Percentiles rank a stretch among this genome's conserved stretches.
Conservation (phyloP, 2,888 invertebrate genomes). For the Standfussiana lucernea region DNA sequence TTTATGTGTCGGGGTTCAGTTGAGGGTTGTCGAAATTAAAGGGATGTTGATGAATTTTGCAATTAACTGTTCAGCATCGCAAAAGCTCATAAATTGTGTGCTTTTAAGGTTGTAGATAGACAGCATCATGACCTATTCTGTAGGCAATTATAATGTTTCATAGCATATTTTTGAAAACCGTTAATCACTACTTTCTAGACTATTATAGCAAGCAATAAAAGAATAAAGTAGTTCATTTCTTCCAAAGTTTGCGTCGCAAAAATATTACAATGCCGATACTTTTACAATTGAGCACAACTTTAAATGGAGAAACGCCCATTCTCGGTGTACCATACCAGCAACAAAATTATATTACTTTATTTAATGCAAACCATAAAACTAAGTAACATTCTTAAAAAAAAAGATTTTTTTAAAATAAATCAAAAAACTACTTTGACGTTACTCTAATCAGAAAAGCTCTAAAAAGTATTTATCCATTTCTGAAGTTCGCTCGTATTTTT, state of each 20-base stretch:
- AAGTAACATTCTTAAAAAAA: slow-evolving; percentile 10
- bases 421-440: slow-evolving; percentile 44
- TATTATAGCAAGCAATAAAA: slow-evolving; percentile 22
- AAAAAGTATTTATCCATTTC: slow-evolving; percentile 56
- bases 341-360: slow-evolving; percentile 21
- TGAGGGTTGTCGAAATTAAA: neutral
- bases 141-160: neutral
- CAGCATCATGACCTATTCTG: neutral
- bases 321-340: slow-evolving; percentile 9
- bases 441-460: slow-evolving; percentile 49
- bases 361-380: slow-evolving; percentile 18
- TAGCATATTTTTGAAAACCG: neutral
- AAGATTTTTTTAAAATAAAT: slow-evolving; percentile 40
- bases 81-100: neutral
- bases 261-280: slow-evolving; percentile 56
- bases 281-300: slow-evolving; percentile 51
- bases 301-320: slow-evolving; percentile 33
- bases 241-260: slow-evolving; percentile 44
- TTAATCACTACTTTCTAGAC: slow-evolving; percentile 14
- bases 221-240: slow-evolving; percentile 35
- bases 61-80: neutral
- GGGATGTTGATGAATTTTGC: neutral
- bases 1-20: neutral
- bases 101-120: neutral
- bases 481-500: slow-evolving; percentile 55